Evolutionary conservation across 53 echinoderm and acorn worm species (phyloP), one percentile per base, ranked within the genome.

Genomic region (Temnopleurus reevesii): DNA sequence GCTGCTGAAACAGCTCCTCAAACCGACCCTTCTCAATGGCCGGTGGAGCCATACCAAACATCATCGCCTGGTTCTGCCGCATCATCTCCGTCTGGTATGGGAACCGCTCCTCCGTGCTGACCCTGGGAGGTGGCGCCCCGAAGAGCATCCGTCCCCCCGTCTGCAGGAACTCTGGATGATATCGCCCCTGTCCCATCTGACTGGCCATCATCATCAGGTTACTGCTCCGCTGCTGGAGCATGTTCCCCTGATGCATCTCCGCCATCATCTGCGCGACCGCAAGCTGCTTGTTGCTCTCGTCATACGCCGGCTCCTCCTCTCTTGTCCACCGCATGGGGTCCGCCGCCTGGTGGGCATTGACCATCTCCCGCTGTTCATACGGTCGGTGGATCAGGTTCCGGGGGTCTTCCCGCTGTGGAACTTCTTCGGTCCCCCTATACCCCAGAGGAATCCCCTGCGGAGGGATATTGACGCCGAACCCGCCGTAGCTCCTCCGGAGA

Each of bases 181-280:
- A 87, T 10, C 88, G 17, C 12, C 88, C 88, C 53, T 87, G 88
- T 17, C 88, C 88, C 88, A 87, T 87, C 33, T 87, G 88, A 55
- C 66, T 66, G 19, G 88, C 88, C 66, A 66, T 66, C 88, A 87
- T 87, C 88, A 87, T 87, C 88, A 87, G 76, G 76, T 87, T 87
- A 23, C 88, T 87, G 12, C 71, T 55, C 10, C 88, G 88, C 71
- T 65, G 88, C 71, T 87, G 88, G 18, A 87, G 88, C 88, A 87
- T 53, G 88, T 71, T 87, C 29, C 88, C 88, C 54, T 87, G 88
- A 24, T 87, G 88, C 88, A 87, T 87, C 88, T 87, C 88, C 1
- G 88, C 88, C 88, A 87, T 87, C 85, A 87, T 87, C 88, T 87
- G 88, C 18, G 88, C 88, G 15, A 87, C 88, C 9, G 88, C 88